These are phyloP conservation scores for Rhynchonycteris naso DNA, from an alignment of 2,797 vertebrate genomes.

Conservation along the genomic window DNA sequence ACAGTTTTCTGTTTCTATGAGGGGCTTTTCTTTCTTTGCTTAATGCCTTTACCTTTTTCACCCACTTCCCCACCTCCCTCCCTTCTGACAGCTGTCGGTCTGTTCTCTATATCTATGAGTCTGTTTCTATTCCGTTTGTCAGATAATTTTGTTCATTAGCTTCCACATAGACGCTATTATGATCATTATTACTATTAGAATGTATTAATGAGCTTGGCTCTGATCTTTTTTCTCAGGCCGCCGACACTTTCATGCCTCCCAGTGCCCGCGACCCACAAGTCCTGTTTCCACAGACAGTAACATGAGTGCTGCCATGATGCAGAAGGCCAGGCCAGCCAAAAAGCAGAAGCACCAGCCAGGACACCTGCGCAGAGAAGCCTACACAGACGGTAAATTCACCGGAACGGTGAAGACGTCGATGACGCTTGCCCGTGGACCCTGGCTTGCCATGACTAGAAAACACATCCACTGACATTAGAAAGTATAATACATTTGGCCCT, in stretches of 20 bases:
- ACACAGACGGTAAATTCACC: conserved; percentile 93
- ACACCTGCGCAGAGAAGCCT: conserved; percentile 95
- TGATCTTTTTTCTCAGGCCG: conserved; percentile 87
- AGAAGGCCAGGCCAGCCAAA: conserved; percentile 95
- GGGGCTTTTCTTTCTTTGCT: too few relatives aligned
- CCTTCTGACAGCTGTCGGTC: too few relatives aligned
- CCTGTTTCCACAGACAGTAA: conserved; percentile 98
- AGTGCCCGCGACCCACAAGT: conserved; percentile 94
- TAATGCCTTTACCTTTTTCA: too few relatives aligned
- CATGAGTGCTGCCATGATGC: conserved; percentile 95
- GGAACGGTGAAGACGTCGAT: conserved; percentile 65
- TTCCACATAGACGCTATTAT: not conserved
- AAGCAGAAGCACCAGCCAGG: conserved; percentile 96
- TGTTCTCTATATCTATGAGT: too few relatives aligned
- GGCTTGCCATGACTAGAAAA: conserved; percentile 1
- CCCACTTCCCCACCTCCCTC: too few relatives aligned
- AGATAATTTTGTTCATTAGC: too few relatives aligned
- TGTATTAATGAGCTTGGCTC: not conserved
- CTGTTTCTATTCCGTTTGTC: too few relatives aligned
- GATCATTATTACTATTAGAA: not conserved
- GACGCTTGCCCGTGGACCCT: conserved; percentile 60
- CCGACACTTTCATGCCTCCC: conserved; percentile 94
- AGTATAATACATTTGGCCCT: not conserved
- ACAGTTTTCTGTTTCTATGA: too few relatives aligned
- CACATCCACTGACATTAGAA: conserved; percentile 57